These are phyloP conservation scores for Phasianus colchicus DNA, from an alignment of 2,113 vertebrate species.

Conservation along the genomic window DNA sequence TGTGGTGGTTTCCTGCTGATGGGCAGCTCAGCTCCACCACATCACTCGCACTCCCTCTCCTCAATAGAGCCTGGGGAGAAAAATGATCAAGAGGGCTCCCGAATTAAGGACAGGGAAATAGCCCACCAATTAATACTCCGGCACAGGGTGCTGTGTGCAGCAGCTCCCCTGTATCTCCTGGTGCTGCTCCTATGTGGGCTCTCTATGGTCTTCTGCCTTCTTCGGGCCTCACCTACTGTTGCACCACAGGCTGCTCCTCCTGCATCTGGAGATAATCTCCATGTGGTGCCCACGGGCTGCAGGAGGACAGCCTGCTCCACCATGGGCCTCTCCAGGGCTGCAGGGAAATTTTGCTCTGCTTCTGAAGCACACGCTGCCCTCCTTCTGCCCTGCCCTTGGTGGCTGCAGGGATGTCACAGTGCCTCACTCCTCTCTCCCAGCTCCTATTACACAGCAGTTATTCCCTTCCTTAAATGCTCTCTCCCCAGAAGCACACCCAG, in stretches of 20 bases:
- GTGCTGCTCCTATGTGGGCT: not conserved
- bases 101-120: not conserved
- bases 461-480: not conserved
- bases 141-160: not conserved
- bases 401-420: not conserved
- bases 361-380: not conserved
- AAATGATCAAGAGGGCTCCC: not conserved
- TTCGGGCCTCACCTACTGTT: not conserved
- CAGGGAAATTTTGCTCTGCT: too few species aligned
- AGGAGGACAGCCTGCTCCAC: not conserved
- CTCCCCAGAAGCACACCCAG: not conserved
- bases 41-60: not conserved
- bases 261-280: too few species aligned
- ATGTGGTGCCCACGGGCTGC: not conserved
- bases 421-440: not conserved
- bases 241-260: not conserved
- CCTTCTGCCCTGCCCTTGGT: not conserved
- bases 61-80: not conserved
- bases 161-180: too few species aligned
- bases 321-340: too few species aligned
- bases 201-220: not conserved
- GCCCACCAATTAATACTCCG: not conserved
- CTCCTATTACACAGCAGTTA: too few species aligned
- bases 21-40: not conserved
- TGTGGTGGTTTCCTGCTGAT: not conserved